These are phyloP conservation scores for Drosophila lacertosa DNA, from an alignment of 1,140 invertebrate species.

Conservation along the genomic window DNA sequence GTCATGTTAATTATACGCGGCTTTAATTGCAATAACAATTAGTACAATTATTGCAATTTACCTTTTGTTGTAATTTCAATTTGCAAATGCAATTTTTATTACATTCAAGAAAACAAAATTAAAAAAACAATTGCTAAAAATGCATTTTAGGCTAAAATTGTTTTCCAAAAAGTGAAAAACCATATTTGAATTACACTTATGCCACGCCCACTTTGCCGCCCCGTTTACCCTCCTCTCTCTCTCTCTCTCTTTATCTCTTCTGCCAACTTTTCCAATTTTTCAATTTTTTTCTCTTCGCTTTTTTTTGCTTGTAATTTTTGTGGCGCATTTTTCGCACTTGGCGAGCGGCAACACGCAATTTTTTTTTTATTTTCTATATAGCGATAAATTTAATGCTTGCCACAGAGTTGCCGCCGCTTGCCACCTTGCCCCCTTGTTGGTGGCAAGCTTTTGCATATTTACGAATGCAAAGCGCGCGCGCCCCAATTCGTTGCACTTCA, in stretches of 20 bases:
- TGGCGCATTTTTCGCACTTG: slow-evolving; percentile 63
- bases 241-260: neutral
- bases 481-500: slow-evolving; percentile 76
- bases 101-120: slow-evolving; percentile 24
- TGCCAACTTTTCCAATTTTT: slow-evolving; percentile 52
- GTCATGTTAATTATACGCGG: slow-evolving; percentile 77
- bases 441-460: slow-evolving; percentile 50
- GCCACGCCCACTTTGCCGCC: too few relatives aligned
- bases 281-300: slow-evolving; percentile 63
- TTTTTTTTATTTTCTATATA: slow-evolving; percentile 16
- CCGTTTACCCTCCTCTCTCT: too few relatives aligned
- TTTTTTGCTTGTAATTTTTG: slow-evolving; percentile 41
- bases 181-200: too few relatives aligned
- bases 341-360: slow-evolving; percentile 57
- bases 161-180: neutral
- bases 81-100: slow-evolving; percentile 62
- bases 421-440: neutral
- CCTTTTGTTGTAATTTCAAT: slow-evolving; percentile 70
- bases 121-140: slow-evolving; percentile 11
- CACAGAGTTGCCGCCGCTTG: neutral
- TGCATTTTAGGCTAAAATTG: too few relatives aligned
- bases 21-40: slow-evolving; percentile 81
- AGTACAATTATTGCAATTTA: slow-evolving; percentile 81
- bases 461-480: slow-evolving; percentile 52
- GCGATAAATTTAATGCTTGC: slow-evolving; percentile 46